phyloP scores from a whole-genome alignment of 2,113 vertebrate genomes.

The Archocentrus centrarchus region DNA sequence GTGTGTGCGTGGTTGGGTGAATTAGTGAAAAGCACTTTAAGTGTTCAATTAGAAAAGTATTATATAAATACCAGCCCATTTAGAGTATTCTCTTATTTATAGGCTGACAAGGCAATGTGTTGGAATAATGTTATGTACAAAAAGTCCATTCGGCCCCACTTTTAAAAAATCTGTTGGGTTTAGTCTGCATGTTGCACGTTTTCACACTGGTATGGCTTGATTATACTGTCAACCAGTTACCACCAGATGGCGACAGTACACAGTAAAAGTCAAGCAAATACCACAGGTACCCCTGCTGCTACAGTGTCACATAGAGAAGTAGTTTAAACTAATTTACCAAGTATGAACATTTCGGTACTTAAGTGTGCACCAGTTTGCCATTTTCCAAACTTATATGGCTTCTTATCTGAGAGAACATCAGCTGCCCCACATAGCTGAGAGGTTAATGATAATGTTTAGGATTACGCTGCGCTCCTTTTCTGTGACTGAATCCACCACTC shows the following conservation, averaged over 20 bases:
- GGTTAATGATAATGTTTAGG: background rate
- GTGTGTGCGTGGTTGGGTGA: background rate
- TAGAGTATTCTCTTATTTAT: background rate
- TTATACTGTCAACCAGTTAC: background rate
- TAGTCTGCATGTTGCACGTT: background rate
- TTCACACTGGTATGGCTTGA: background rate
- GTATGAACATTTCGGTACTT: background rate
- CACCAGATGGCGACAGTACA: conserved; percentile 58
- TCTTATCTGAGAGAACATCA: background rate
- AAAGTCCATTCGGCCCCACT: background rate
- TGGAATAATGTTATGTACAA: background rate
- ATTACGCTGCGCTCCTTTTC: background rate
- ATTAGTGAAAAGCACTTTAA: background rate
- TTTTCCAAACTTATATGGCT: background rate
- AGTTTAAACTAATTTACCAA: background rate
- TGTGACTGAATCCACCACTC: background rate
- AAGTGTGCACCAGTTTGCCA: background rate
- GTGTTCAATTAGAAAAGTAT: background rate
- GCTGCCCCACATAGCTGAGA: background rate
- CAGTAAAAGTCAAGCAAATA: background rate
- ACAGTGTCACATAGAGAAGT: background rate
- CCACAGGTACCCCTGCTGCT: accelerated
- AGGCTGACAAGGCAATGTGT: background rate
- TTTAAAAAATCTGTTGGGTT: background rate
- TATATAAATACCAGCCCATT: background rate